Evolutionary conservation across 2,797 vertebrate genomes (phyloP).

Genomic region (Remorina albescens): DNA sequence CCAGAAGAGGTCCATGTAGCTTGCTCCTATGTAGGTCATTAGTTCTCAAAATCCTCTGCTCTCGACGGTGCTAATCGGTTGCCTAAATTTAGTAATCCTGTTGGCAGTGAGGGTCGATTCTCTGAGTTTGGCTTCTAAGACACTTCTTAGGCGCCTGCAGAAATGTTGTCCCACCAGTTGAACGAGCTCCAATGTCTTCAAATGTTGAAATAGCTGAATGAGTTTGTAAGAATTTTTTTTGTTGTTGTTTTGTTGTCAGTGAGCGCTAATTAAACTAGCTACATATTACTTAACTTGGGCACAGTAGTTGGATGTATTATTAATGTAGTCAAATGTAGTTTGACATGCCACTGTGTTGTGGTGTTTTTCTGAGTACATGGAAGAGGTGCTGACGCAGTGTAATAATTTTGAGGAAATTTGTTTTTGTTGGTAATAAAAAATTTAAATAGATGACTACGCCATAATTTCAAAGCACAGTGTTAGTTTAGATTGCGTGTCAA

Average conservation of each 20-base stretch:
- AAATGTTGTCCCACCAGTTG: constrained; percentile 26
- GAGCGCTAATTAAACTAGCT: neutral
- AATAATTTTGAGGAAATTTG: neutral
- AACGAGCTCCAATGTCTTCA: constrained; percentile 16
- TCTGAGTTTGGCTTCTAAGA: constrained; percentile 60
- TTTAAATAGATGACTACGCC: neutral
- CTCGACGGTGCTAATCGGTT: constrained; percentile 64
- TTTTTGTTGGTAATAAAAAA: neutral
- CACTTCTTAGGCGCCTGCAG: constrained; percentile 56
- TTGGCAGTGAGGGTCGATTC: constrained; percentile 63
- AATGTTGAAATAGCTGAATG: constrained; percentile 27
- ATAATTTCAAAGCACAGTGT: neutral
- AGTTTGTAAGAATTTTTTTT: constrained; percentile 5
- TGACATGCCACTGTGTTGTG: neutral
- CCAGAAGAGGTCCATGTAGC: constrained; percentile 19
- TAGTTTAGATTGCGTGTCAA: neutral
- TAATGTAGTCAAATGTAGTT: neutral
- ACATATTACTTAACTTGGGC: neutral
- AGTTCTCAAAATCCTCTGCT: constrained; percentile 64
- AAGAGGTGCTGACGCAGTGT: neutral
- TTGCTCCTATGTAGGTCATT: constrained; percentile 67
- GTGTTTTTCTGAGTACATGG: neutral
- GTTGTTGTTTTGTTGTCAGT: constrained; percentile 7
- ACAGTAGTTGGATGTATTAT: neutral
- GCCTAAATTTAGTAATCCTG: constrained; percentile 74